Evolutionary conservation across 2,113 vertebrate species (phyloP), one percentile per base, ranked within the genome.

Genomic region (human (Homo sapiens)): DNA sequence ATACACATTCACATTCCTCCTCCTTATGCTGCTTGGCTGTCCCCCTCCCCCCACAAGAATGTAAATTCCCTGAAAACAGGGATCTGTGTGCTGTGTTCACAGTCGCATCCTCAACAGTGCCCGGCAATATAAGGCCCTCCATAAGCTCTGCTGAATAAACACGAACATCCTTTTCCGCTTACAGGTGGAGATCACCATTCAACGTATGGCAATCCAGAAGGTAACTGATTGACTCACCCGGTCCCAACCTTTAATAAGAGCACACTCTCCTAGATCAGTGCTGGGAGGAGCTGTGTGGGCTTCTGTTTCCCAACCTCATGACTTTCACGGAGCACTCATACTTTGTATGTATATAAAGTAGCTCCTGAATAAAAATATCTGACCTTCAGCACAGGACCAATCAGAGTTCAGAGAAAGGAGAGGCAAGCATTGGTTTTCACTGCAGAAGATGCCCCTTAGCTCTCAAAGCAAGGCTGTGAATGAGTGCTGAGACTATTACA

Each of bases 61-160:
- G 57, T 3, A 6, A 27, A 57, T 9, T 25, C 23, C 2, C 0
- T 4, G 27, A 30, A 35, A 3, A 32, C 25, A 6, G 7, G 3
- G n/a, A 17, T 23, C 16, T 30, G 8, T 43, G n/a, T 40, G 61
- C 61, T 20, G 12, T 35, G 48, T 8, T 32, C 9, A 1, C 1
- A 17, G 35, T 27, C 2, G 0, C 3, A 16, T 10, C 4, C 35
- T 4, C 76, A 2, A 7, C 11, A 1, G 8, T 2, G 23, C 50
- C n/a, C 0, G 1, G 61, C 59, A 0, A 10, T 0, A 38, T 40
- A 13, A 7, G 35, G 30, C 45, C 2, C 40, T 45, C 8, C 1
- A 0, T 0, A 1, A 11, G 7, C 3, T 14, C 61, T 12, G 12
- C 4, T 1, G 6, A 16, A 22, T 2, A 25, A 4, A 5, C n/a